Conservation (phyloP, 2,113 vertebrate genomes). For the Brachypodius melanocephalos region DNA sequence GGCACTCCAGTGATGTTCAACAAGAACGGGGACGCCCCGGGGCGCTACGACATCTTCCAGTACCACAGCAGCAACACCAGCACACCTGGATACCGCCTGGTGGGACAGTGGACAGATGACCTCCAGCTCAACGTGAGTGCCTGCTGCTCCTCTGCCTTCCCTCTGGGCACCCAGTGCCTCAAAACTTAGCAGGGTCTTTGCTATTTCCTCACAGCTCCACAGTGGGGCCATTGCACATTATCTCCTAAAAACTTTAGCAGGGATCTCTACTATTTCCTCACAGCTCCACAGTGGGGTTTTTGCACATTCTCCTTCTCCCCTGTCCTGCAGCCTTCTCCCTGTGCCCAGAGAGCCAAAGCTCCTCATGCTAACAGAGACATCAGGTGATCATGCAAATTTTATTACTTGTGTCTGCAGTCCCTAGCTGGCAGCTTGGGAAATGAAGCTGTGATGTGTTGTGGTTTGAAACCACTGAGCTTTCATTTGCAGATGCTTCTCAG, state of each 20-base stretch:
- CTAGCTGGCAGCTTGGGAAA: neutral
- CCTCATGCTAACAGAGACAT: neutral
- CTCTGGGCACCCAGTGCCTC: too few relatives aligned
- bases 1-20: conserved; percentile 93
- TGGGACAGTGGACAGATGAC: conserved; percentile 93
- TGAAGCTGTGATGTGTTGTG: neutral
- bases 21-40: conserved; percentile 90
- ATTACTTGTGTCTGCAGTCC: neutral
- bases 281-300: too few relatives aligned
- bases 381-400: neutral
- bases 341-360: neutral
- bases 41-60: conserved; percentile 94
- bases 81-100: conserved; percentile 80
- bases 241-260: too few relatives aligned
- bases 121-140: conserved; percentile 90
- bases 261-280: neutral
- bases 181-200: too few relatives aligned
- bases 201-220: too few relatives aligned
- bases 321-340: neutral
- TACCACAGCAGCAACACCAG: conserved; percentile 86
- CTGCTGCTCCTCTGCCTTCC: neutral
- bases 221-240: too few relatives aligned
- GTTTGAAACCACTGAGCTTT: neutral
- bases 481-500: neutral
- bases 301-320: neutral